A percentile compares a stretch with the other conserved stretches of the same genome.
Evolutionary conservation across 2,113 vertebrate genomes (phyloP).

Genomic region (Alethe diademata): DNA sequence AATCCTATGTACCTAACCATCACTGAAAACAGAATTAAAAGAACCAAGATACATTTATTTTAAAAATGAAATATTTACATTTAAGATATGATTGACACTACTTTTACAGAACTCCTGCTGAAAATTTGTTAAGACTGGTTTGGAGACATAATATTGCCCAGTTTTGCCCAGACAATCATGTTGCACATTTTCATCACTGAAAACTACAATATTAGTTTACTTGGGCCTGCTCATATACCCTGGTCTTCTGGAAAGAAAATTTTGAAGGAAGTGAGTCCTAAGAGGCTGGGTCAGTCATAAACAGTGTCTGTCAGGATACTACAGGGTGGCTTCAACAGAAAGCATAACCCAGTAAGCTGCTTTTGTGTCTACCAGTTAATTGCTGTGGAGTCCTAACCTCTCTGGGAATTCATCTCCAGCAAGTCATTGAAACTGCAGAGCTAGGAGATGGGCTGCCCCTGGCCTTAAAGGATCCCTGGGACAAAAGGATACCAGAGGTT

Average conservation of each 20-base stretch:
- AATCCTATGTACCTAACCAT: neutral
- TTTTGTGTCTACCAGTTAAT: neutral
- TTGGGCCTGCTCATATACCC: neutral
- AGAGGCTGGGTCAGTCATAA: rapidly evolving
- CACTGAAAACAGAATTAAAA: neutral
- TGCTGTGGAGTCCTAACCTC: neutral
- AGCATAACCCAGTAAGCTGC: neutral
- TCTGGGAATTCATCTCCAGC: neutral
- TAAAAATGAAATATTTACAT: neutral
- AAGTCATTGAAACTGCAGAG: neutral
- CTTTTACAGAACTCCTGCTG: neutral
- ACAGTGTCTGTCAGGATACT: neutral
- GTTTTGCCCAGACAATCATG: neutral
- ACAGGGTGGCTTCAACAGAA: neutral
- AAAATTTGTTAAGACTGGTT: neutral
- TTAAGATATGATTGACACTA: neutral
- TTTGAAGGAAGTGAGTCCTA: neutral
- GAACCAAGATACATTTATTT: neutral
- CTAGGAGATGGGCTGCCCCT: neutral
- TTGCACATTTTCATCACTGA: neutral
- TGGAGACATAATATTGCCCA: neutral
- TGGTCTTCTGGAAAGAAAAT: neutral
- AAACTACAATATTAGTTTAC: neutral
- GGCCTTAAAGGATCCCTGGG: neutral
- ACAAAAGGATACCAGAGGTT: neutral